phyloP scores from a whole-genome alignment of 2,797 vertebrate genomes.

The Spinibarbus caldwelli region DNA sequence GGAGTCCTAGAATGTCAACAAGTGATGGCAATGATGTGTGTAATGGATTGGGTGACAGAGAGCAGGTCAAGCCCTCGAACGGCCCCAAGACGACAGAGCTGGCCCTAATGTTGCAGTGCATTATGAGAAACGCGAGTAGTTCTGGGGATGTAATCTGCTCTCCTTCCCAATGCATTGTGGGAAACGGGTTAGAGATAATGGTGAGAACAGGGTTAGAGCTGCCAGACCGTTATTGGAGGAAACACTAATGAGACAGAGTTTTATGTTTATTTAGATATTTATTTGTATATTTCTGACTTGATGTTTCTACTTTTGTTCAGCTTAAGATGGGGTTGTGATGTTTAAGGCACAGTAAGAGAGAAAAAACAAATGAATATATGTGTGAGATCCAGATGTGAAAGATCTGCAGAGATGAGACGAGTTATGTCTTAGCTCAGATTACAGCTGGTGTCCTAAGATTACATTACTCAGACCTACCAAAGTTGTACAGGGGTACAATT shows the following conservation, averaged over 20 bases:
- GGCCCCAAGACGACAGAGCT: conserved; percentile 22
- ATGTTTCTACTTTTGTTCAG: not conserved
- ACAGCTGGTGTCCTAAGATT: not conserved
- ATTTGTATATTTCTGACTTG: conserved; percentile 4
- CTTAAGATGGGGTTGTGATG: not conserved
- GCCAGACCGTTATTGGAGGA: not conserved
- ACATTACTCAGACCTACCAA: not conserved
- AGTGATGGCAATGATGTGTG: conserved; percentile 7
- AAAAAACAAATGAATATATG: not conserved
- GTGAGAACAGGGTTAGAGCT: conserved; percentile 14
- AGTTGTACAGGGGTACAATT: not conserved
- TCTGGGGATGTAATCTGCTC: not conserved
- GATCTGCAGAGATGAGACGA: not conserved
- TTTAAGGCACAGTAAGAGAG: not conserved
- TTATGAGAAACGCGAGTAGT: conserved; percentile 24
- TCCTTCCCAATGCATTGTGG: conserved; percentile 7
- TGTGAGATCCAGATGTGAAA: not conserved
- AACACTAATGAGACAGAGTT: not conserved
- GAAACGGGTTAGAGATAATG: conserved; percentile 18
- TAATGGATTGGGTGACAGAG: not conserved
- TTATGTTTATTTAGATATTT: conserved; percentile 13
- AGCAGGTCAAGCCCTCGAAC: not conserved
- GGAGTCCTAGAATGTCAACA: conserved; percentile 82
- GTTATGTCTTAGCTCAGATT: conserved; percentile 15
- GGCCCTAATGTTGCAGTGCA: conserved; percentile 47